phyloP scores from a whole-genome alignment of 2,888 invertebrate species.

The Liopterus haemorrhoidalis region DNA sequence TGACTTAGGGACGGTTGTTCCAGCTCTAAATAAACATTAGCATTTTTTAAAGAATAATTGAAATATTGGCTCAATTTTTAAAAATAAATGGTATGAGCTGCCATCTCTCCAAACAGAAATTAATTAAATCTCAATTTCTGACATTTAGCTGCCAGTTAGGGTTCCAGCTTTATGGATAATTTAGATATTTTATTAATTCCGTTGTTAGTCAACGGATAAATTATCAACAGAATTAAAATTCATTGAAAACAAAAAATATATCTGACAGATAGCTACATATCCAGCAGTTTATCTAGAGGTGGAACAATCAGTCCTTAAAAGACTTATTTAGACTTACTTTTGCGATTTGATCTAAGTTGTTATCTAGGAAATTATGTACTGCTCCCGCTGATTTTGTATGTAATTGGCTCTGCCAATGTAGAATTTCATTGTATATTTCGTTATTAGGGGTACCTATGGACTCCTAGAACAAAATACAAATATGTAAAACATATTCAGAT shows the following conservation, averaged over 20 bases:
- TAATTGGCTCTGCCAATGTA: conserved; percentile 63
- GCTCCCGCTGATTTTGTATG: conserved; percentile 67
- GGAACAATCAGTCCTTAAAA: not conserved
- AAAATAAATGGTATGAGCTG: too few relatives aligned
- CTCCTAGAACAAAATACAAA: conserved; percentile 34
- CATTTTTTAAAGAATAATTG: too few relatives aligned
- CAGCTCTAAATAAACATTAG: too few relatives aligned
- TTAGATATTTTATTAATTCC: not conserved
- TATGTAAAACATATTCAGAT: not conserved
- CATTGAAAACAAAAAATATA: not conserved
- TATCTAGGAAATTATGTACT: conserved; percentile 66
- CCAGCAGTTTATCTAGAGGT: not conserved
- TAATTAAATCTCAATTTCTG: too few relatives aligned
- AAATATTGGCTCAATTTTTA: too few relatives aligned
- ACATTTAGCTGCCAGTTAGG: too few relatives aligned
- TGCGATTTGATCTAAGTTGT: conserved; percentile 73
- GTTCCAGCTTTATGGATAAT: not conserved
- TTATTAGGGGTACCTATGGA: conserved; percentile 48
- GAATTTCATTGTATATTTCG: conserved; percentile 60
- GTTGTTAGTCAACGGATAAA: too few relatives aligned
- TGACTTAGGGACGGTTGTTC: too few relatives aligned
- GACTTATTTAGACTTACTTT: conserved; percentile 62
- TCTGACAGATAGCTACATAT: not conserved
- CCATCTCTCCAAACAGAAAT: too few relatives aligned
- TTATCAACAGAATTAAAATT: too few relatives aligned